phyloP scores from a whole-genome alignment of 2,797 vertebrate genomes.

The Semotilus atromaculatus region DNA sequence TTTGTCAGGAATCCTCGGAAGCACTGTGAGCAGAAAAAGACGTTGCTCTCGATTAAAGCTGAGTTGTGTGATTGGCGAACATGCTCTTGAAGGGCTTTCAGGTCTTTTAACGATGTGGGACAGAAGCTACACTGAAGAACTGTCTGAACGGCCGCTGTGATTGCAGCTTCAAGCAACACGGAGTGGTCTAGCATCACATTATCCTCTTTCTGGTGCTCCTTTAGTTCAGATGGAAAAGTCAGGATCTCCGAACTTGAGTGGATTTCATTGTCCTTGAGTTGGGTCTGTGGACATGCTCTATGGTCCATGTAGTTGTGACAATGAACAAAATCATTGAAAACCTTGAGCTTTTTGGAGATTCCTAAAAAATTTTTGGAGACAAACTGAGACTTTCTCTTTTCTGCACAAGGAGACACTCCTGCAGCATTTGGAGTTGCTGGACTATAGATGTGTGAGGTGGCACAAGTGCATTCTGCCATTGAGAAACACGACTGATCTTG shows the following conservation, averaged over 20 bases:
- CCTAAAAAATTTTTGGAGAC: background rate
- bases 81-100: conserved; percentile 40
- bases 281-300: background rate
- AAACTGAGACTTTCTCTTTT: conserved; percentile 29
- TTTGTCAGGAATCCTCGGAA: conserved; percentile 41
- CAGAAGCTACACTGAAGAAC: conserved; percentile 48
- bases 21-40: conserved; percentile 48
- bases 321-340: conserved; percentile 10
- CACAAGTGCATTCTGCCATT: background rate
- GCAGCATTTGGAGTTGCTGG: background rate
- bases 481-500: background rate
- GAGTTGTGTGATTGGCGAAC: conserved; percentile 36
- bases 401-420: background rate
- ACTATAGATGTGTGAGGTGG: background rate
- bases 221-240: background rate
- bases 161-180: conserved; percentile 38
- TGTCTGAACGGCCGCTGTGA: conserved; percentile 38
- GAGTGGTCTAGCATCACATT: conserved; percentile 21
- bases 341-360: conserved; percentile 42
- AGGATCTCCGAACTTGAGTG: background rate
- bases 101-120: conserved; percentile 31
- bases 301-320: background rate
- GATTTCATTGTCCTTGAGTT: background rate
- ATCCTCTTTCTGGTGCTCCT: conserved; percentile 13
- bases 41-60: conserved; percentile 23